Conservation (phyloP, 2,113 vertebrate genomes). For the Lophura nycthemera region DNA sequence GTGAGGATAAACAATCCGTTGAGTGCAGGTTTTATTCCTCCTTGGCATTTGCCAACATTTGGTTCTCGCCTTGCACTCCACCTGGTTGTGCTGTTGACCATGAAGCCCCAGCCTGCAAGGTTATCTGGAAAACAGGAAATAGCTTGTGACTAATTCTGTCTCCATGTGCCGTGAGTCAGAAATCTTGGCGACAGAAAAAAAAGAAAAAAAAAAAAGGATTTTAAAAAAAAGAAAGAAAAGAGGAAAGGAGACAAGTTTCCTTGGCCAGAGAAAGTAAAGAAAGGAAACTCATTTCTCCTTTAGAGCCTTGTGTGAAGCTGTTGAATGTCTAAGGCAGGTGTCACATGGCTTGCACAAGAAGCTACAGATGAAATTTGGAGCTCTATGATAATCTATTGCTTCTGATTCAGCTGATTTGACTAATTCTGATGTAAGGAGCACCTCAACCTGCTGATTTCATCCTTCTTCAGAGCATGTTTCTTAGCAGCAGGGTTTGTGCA, state of each 20-base stretch:
- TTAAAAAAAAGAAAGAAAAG: background rate
- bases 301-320: background rate
- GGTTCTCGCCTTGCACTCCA: slow-evolving; percentile 19
- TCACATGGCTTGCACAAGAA: slow-evolving; percentile 25
- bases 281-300: slow-evolving; percentile 44
- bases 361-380: slow-evolving; percentile 15
- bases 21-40: background rate
- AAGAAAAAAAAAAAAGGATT: background rate
- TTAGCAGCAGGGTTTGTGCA: slow-evolving; percentile 18
- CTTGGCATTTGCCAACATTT: background rate
- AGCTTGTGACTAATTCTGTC: slow-evolving; percentile 31
- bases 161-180: slow-evolving; percentile 21
- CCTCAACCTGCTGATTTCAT: slow-evolving; percentile 55
- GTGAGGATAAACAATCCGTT: background rate
- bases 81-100: slow-evolving; percentile 67
- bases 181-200: background rate
- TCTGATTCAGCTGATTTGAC: slow-evolving; percentile 62
- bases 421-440: slow-evolving; percentile 51
- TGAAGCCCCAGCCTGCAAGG: slow-evolving; percentile 3
- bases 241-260: background rate
- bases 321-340: slow-evolving; percentile 35
- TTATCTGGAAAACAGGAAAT: slow-evolving; percentile 63
- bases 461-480: slow-evolving; percentile 43
- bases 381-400: slow-evolving; percentile 31
- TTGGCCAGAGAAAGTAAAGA: background rate